Evolutionary conservation across 2,888 invertebrate species (phyloP), one percentile per base, ranked within the genome.

Genomic region (Athetis lepigone): DNA sequence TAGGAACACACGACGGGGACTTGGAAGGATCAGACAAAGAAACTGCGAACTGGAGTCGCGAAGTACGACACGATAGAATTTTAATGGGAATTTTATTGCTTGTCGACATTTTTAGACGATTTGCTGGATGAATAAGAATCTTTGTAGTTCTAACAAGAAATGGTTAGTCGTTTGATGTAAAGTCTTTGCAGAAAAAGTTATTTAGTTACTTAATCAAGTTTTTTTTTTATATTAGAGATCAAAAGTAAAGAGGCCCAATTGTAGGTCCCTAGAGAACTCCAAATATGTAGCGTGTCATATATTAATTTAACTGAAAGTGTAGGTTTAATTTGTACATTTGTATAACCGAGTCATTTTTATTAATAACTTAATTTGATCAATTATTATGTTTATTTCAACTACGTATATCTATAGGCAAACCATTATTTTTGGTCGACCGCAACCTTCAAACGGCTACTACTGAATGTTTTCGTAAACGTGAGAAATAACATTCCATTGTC

Each of bases 1-100:
- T 70, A 52, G 67, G 46, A 76, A 76, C 79, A 78, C 43, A 76
- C 65, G 66, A 60, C 37, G 70, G 78, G 76, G 80, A 79, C 82
- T 86, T 79, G 74, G 75, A 64, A 61, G 82, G 82, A 79, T 81
- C 81, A 64, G 54, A 63, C 49, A 58, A 60, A 79, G 71, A 66
- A 64, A 78, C 61, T 77, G 77, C 36, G 67, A 77, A 76, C 70
- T 64, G 42, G 51, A 69, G 37, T 66, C 54, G 60, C 19, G 51
- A 68, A 62, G 50, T 68, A 65, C 56, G 56, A 62, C 46, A 62
- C 50, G 68, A 71, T 71, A 66, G 57, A 68, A 77, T 79, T 75
- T 79, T 79, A 79, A 73, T 75, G 58, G 67, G 60, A 75, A 58
- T 61, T 62, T 71, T 57, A 63, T 70, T 79, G 55, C 57, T 25